Percentiles rank a stretch among this genome's conserved stretches.
phyloP scores from a whole-genome alignment of 2,797 vertebrate genomes.

The Muraenolepis orangiensis region DNA sequence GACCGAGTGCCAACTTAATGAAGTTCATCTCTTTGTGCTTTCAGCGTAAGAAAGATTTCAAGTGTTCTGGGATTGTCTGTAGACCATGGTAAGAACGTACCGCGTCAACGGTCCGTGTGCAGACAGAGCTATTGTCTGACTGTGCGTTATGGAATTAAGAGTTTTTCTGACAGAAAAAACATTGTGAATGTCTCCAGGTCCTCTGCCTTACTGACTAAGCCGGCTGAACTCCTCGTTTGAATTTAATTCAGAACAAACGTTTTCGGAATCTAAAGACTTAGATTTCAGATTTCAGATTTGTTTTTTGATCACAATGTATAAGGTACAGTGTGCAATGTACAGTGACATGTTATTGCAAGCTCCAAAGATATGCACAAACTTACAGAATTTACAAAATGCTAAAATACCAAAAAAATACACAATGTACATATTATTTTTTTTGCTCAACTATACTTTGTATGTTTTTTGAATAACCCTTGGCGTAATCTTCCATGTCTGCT shows the following conservation, averaged over 20 bases:
- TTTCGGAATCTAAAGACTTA: slow-evolving; percentile 47
- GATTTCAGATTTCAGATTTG: too few relatives aligned
- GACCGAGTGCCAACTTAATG: slow-evolving; percentile 69
- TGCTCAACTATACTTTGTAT: too few relatives aligned
- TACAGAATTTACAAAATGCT: too few relatives aligned
- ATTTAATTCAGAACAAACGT: slow-evolving; percentile 26
- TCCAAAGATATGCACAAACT: too few relatives aligned
- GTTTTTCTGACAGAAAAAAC: slow-evolving; percentile 44
- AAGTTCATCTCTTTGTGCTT: slow-evolving; percentile 95
- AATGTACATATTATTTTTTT: too few relatives aligned
- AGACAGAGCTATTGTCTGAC: slow-evolving; percentile 60
- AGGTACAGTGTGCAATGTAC: too few relatives aligned
- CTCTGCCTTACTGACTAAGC: slow-evolving; percentile 48
- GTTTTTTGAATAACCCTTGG: neutral
- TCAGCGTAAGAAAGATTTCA: slow-evolving; percentile 99
- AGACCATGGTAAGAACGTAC: slow-evolving; percentile 97
- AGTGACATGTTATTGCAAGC: too few relatives aligned
- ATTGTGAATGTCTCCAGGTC: slow-evolving; percentile 36
- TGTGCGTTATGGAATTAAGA: slow-evolving; percentile 52
- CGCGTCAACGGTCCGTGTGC: slow-evolving; percentile 75
- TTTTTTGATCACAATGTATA: too few relatives aligned
- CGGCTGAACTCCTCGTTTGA: slow-evolving; percentile 29
- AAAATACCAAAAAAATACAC: too few relatives aligned
- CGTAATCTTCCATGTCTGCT: neutral
- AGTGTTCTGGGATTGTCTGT: slow-evolving; percentile 99